phyloP scores from a whole-genome alignment of 2,797 vertebrate genomes.

The Lutjanus argentimaculatus region DNA sequence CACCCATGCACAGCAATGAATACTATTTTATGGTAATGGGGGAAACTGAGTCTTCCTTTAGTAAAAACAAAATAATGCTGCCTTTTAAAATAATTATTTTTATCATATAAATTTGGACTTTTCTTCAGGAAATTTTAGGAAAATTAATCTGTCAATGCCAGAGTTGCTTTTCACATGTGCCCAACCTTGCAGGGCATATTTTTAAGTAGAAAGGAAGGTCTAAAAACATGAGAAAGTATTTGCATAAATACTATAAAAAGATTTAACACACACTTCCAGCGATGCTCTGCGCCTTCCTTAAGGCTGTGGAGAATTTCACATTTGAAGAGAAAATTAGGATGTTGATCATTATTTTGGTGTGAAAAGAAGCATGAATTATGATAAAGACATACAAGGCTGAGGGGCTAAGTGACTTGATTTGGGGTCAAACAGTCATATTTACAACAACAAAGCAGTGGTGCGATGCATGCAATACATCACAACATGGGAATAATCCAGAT shows the following conservation, averaged over 20 bases:
- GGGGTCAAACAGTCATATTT: slow-evolving; percentile 42
- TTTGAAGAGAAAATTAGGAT: neutral
- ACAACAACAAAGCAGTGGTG: slow-evolving; percentile 17
- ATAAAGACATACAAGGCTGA: neutral
- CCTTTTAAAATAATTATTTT: neutral
- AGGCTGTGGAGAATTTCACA: neutral
- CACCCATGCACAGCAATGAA: slow-evolving; percentile 73
- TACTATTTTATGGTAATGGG: slow-evolving; percentile 45
- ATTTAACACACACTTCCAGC: neutral
- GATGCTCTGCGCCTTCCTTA: too few species aligned
- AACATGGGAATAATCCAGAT: slow-evolving; percentile 42
- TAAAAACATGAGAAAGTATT: neutral
- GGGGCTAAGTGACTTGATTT: slow-evolving; percentile 3
- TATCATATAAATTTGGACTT: neutral
- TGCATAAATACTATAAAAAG: neutral
- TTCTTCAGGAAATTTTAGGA: neutral
- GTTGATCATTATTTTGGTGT: neutral
- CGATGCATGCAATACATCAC: slow-evolving; percentile 2
- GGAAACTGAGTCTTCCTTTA: slow-evolving; percentile 9
- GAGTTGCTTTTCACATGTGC: neutral
- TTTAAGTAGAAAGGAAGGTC: neutral
- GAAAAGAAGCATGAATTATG: neutral
- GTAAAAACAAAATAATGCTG: neutral
- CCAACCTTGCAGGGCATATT: too few species aligned
- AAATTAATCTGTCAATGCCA: neutral